Base-by-base conservation (phyloP, 64 coral and sea anemone species). In the Catalaphyllia jardinei region DNA sequence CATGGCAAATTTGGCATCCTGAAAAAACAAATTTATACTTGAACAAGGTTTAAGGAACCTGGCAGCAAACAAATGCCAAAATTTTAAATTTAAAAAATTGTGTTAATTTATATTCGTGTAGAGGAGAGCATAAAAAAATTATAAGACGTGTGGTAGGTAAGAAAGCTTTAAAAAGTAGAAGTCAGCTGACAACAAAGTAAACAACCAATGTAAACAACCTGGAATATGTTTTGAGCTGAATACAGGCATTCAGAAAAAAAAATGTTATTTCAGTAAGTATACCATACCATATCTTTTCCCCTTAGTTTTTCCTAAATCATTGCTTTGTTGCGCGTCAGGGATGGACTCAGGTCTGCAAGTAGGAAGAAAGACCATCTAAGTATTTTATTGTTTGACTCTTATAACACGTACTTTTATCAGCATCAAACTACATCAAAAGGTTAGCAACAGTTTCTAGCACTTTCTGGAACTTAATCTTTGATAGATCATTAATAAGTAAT, bases 1-100 rank as follows among this genome's bases (percentile, higher is more conserved):
- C 24, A 71, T 85, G 81, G 17, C 81, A 85, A 71, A 71, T 14
- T 0, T 71, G 35, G 35, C 81, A 85, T 28, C 81, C 81, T 85
- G 81, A 51, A 85, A 46, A 85, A n/a, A 12, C 15, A 64, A 85
- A 71, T 69, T 69, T 29, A 69, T n/a, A 24, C 65, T 69, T 69
- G 0, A 69, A 69, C 65, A 24, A 25, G 25, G 54, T 1, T 57
- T 57, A 57, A 12, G 2, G 54, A 12, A 46, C 42, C 42, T 46
- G 42, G 5, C 42, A 6, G 6, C 42, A 5, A 46, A 46, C 42
- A 4, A 46, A 46, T 46, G 42, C 5, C 24, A 65, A 22, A 24
- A 65, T 8, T 22, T 20, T 35, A 35, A 1, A 3, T n/a, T 35
- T 35, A 35, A 35, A 35, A 35, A 35, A 35, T 35, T 35, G 33